phyloP scores from a whole-genome alignment of 2,113 vertebrate genomes.

The Peromyscus polionotus region DNA sequence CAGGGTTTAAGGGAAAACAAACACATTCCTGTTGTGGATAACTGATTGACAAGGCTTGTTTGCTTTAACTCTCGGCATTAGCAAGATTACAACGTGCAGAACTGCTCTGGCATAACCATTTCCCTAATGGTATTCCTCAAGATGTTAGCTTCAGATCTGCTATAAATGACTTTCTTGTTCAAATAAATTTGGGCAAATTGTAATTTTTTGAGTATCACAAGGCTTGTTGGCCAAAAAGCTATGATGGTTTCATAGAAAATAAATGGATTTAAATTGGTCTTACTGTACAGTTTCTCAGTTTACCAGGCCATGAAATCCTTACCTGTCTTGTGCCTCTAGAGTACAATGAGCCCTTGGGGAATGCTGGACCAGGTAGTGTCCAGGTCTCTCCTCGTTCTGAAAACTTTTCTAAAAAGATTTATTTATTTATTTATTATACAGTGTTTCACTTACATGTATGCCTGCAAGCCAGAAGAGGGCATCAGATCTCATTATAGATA shows the following conservation, averaged over 20 bases:
- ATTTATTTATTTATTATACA: too few species aligned
- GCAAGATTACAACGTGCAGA: background rate
- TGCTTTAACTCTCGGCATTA: background rate
- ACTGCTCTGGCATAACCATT: background rate
- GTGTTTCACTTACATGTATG: too few species aligned
- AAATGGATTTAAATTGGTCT: slow-evolving; percentile 32
- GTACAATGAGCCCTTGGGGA: background rate
- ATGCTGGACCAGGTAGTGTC: background rate
- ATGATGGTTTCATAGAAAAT: slow-evolving; percentile 24
- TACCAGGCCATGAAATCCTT: background rate
- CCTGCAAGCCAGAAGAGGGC: too few species aligned
- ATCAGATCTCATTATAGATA: too few species aligned
- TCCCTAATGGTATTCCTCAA: background rate
- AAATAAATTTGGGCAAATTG: slow-evolving; percentile 44
- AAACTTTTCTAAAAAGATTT: background rate
- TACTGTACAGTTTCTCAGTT: background rate
- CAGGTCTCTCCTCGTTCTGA: background rate
- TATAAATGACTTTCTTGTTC: background rate
- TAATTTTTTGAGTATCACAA: background rate
- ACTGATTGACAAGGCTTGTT: background rate
- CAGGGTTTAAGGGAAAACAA: background rate
- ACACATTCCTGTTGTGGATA: slow-evolving; percentile 6
- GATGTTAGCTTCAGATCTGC: background rate
- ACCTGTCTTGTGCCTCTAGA: background rate
- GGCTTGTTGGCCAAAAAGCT: slow-evolving; percentile 1